Evolutionary conservation across 2,797 vertebrate species (phyloP).

Genomic region (Anguilla marmorata): DNA sequence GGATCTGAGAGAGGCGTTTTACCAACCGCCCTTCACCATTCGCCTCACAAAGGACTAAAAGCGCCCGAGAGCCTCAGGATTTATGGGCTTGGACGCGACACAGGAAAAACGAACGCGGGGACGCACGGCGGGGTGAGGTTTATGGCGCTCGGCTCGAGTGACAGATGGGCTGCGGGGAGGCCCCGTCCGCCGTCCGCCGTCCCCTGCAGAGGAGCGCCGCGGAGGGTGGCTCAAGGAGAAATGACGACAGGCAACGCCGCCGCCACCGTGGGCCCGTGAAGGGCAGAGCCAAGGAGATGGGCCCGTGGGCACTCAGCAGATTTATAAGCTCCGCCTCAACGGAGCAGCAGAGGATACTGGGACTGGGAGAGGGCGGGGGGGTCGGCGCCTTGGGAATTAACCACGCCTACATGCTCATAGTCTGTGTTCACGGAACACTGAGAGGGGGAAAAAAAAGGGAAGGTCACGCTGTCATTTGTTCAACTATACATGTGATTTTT

Average conservation of each 20-base stretch:
- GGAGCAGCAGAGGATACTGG: not conserved
- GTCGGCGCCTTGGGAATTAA: not conserved
- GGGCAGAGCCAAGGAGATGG: not conserved
- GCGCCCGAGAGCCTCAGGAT: not conserved
- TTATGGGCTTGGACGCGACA: not conserved
- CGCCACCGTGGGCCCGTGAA: not conserved
- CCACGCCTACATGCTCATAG: not conserved
- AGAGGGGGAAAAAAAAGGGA: not conserved
- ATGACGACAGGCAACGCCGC: not conserved
- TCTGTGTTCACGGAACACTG: not conserved
- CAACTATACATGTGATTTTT: not conserved
- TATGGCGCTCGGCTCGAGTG: not conserved
- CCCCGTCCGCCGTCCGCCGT: not conserved
- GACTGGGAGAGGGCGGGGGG: not conserved
- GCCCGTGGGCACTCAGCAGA: not conserved
- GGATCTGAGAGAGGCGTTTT: not conserved
- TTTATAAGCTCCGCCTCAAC: not conserved
- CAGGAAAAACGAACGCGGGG: not conserved
- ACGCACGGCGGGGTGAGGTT: not conserved
- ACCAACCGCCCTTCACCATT: not conserved
- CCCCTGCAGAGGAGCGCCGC: not conserved
- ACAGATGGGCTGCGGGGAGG: not conserved
- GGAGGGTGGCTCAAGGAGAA: constrained; percentile 22
- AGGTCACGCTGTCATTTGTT: not conserved
- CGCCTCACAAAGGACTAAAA: not conserved